phyloP scores from a whole-genome alignment of 1,140 invertebrate genomes.

The Carposina sasakii region DNA sequence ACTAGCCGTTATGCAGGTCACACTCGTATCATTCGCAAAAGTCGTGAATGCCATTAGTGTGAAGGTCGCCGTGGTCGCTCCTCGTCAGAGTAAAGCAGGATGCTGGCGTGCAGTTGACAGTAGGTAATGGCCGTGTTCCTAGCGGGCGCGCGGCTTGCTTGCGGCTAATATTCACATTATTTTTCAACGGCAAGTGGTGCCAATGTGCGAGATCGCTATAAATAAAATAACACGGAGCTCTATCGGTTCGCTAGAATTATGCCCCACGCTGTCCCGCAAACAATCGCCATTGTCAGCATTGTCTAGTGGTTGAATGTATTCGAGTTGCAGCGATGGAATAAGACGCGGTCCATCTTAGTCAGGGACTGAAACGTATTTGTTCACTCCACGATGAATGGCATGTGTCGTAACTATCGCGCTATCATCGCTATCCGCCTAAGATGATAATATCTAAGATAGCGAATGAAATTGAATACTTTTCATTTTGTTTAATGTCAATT shows the following conservation, averaged over 20 bases:
- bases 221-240: slow-evolving; percentile 49
- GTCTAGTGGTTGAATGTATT: too few species aligned
- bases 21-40: too few species aligned
- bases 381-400: slow-evolving; percentile 28
- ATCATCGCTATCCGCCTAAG: too few species aligned
- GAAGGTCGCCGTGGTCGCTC: slow-evolving; percentile 24
- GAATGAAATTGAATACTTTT: too few species aligned
- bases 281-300: slow-evolving; percentile 37
- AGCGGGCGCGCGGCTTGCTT: slow-evolving; percentile 18
- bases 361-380: slow-evolving; percentile 22
- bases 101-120: slow-evolving; percentile 20
- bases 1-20: too few species aligned
- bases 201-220: slow-evolving; percentile 46
- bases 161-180: slow-evolving; percentile 48
- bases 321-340: too few species aligned
- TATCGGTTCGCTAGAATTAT: neutral
- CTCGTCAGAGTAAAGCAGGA: too few species aligned
- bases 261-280: slow-evolving; percentile 12
- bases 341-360: too few species aligned
- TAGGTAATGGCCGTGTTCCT: slow-evolving; percentile 29
- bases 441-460: too few species aligned
- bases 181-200: slow-evolving; percentile 55
- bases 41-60: slow-evolving; percentile 15
- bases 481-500: too few species aligned
- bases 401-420: slow-evolving; percentile 17